Evolutionary conservation across 2,113 vertebrate species (phyloP), one percentile per base, ranked within the genome.

Genomic region (Amphilophus citrinellus): DNA sequence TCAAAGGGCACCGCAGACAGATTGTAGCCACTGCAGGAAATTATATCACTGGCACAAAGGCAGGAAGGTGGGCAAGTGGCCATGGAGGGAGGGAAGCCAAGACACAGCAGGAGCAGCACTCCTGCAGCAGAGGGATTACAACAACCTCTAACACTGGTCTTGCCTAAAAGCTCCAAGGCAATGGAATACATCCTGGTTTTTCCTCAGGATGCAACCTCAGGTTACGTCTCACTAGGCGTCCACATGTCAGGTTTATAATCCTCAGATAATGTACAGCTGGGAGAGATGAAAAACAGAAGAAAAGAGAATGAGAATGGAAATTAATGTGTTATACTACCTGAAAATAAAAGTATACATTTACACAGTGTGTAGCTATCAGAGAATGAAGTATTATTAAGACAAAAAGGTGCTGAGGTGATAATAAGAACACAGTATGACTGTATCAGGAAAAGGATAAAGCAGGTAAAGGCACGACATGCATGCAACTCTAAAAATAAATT

Each of bases 1-100:
- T 91, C 95, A 89, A 86, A 92, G 83, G 97, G 96, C 83, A 95
- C 85, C 7, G 59, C 61, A 22, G 96, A 96, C 86, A 97, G 95
- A 91, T 97, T 97, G 90, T 88, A 88, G 42, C 95, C 95, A 15
- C 96, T 96, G 92, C 97, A 98, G 89, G 95, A 97, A 79, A 97
- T 60, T 0, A 97, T 96, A 89, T 98, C 97, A 76, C 96, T 97
- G 76, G 97, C 95, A 92, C 97, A 97, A 71, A 97, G 93, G 91
- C 97, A 98, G 87, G 90, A 84, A 42, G 91, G 24, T 39, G 97
- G 97, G 93, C 97, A 97, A 87, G 94, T 80, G 73, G 95, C 93
- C 89, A 92, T 91, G 0, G 83, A 92, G 86, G 92, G 86, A 53
- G 81, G 91, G 88, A 85, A 65, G 85, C 77, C 50, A 60, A 92